phyloP scores from a whole-genome alignment of 2,888 invertebrate species.

The Lysandra bellargus region DNA sequence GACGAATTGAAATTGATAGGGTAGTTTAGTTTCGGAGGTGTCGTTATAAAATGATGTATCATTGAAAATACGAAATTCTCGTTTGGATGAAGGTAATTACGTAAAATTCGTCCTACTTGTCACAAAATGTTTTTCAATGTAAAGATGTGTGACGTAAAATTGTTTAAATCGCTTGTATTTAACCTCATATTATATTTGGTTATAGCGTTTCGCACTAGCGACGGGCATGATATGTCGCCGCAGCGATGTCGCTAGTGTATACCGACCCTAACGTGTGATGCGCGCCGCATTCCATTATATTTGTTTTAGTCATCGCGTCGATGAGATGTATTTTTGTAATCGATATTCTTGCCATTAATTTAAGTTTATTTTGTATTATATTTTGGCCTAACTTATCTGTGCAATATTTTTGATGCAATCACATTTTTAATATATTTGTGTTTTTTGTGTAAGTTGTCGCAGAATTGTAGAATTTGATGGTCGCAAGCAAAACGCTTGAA shows the following conservation, averaged over 20 bases:
- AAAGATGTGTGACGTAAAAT: neutral
- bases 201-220: neutral
- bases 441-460: neutral
- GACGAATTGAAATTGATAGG: constrained; percentile 2
- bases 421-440: constrained; percentile 29
- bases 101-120: neutral
- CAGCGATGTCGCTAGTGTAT: constrained; percentile 23
- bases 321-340: constrained; percentile 27
- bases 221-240: neutral
- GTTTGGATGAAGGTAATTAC: neutral
- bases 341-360: constrained; percentile 53
- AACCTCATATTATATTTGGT: neutral
- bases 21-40: neutral
- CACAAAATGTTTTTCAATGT: neutral
- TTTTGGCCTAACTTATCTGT: constrained; percentile 38
- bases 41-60: neutral
- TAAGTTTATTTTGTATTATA: constrained; percentile 33
- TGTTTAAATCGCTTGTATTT: neutral
- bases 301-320: neutral
- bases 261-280: constrained; percentile 32
- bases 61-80: neutral
- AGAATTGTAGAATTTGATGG: neutral
- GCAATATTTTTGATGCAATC: constrained; percentile 40
- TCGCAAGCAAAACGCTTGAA: neutral
- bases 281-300: neutral